These are phyloP conservation scores for Forbesichthys papilliferus DNA, from an alignment of 2,113 vertebrate genomes.

Conservation along the genomic window DNA sequence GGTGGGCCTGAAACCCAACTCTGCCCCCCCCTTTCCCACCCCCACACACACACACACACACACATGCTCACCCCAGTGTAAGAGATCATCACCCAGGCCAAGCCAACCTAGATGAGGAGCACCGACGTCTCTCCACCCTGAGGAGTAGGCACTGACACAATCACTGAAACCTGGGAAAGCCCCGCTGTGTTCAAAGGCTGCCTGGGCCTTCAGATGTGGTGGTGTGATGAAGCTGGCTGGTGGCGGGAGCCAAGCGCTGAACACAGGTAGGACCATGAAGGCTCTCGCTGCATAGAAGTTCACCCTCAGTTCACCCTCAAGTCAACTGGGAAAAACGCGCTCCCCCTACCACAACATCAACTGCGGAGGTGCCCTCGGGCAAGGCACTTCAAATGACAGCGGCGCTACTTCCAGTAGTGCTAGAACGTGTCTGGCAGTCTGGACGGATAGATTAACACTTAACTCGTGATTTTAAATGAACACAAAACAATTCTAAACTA, in stretches of 20 bases:
- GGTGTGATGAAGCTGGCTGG: constrained; percentile 25
- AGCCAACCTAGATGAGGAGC: constrained; percentile 61
- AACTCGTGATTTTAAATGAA: no score
- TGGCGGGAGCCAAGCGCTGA: neutral
- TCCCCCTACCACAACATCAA: no score
- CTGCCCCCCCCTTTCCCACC: constrained; percentile 17
- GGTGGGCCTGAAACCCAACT: constrained; percentile 66
- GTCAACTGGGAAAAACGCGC: no score
- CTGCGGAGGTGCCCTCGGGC: no score
- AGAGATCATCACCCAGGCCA: constrained; percentile 50
- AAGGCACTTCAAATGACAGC: no score
- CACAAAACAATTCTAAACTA: no score
- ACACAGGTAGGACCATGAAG: constrained; percentile 8
- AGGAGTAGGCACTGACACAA: constrained; percentile 44
- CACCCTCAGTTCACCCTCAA: neutral
- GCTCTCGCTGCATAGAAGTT: constrained; percentile 25
- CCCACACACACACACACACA: constrained; percentile 39
- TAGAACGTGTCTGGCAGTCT: no score
- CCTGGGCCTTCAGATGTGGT: constrained; percentile 57
- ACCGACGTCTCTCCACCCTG: constrained; percentile 58
- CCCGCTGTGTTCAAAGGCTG: constrained; percentile 69
- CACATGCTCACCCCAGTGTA: constrained; percentile 41
- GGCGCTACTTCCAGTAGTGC: no score
- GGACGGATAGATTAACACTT: no score
- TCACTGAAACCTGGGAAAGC: constrained; percentile 60